phyloP scores from a whole-genome alignment of 2,113 vertebrate genomes.

The Clinocottus analis region DNA sequence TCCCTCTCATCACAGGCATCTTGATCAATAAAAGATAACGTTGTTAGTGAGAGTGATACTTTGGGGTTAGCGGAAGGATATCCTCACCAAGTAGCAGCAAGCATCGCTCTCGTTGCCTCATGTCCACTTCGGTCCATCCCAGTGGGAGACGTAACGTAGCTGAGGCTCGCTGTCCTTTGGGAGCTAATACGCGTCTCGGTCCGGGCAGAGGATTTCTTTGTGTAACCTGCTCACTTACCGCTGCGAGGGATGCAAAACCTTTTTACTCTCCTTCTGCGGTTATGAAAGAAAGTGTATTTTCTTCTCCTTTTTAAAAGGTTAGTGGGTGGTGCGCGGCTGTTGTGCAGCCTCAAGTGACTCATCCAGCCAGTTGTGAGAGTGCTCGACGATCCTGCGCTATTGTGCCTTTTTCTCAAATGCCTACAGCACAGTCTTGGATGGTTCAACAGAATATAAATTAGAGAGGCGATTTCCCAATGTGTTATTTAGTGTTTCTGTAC shows the following conservation, averaged over 20 bases:
- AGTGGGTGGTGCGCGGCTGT: conserved; percentile 45
- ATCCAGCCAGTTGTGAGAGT: conserved; percentile 44
- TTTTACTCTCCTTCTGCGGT: conserved; percentile 58
- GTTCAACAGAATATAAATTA: conserved; percentile 45
- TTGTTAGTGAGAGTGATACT: conserved; percentile 30
- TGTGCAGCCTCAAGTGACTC: conserved; percentile 54
- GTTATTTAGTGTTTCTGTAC: conserved; percentile 53
- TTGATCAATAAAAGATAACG: conserved; percentile 24
- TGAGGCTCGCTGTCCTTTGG: conserved; percentile 43
- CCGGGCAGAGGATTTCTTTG: conserved; percentile 52
- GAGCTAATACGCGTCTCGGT: conserved; percentile 56
- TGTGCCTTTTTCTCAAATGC: conserved; percentile 42
- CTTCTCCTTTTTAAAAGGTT: conserved; percentile 37
- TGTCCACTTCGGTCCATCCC: conserved; percentile 22
- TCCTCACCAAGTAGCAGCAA: conserved; percentile 31
- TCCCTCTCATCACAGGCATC: not conserved
- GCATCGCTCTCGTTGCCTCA: conserved; percentile 13
- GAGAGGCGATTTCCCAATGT: conserved; percentile 54
- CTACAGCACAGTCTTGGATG: conserved; percentile 32
- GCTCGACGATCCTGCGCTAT: conserved; percentile 36
- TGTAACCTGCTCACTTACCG: conserved; percentile 53
- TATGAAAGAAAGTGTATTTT: conserved; percentile 62
- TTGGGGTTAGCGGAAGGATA: conserved; percentile 5
- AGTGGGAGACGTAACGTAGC: conserved; percentile 30
- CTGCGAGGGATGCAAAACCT: conserved; percentile 67